Percentiles rank a stretch among this genome's conserved stretches.
phyloP scores from a whole-genome alignment of 2,888 invertebrate genomes.

The Drosophila kuntzei region DNA sequence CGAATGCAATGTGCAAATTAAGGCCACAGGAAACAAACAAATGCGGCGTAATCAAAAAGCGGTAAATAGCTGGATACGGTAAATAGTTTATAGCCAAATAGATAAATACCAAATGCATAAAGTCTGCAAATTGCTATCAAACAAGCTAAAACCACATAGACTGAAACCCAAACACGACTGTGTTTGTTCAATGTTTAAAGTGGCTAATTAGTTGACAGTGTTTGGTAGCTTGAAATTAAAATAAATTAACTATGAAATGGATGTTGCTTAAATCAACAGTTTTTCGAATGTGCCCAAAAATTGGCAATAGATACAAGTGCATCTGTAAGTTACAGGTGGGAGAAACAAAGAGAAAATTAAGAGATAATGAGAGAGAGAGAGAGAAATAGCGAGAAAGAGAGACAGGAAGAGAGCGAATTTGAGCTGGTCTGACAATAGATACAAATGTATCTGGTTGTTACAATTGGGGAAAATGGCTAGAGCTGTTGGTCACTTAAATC shows the following conservation, averaged over 20 bases:
- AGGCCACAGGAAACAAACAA: constrained; percentile 78
- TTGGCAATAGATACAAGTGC: constrained; percentile 6
- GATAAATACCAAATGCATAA: constrained; percentile 49
- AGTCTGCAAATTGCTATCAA: constrained; percentile 63
- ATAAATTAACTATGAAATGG: constrained; percentile 41
- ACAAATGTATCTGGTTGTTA: not conserved
- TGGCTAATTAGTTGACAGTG: constrained; percentile 64
- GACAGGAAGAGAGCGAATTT: not conserved
- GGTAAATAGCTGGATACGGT: constrained; percentile 73
- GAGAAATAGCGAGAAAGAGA: not conserved
- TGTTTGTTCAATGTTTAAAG: constrained; percentile 64
- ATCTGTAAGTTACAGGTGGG: not conserved
- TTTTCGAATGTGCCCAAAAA: not conserved
- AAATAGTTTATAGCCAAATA: constrained; percentile 68
- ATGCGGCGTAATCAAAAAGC: constrained; percentile 79
- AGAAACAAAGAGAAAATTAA: not conserved
- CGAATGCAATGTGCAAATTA: constrained; percentile 63
- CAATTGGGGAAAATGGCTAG: too few relatives aligned
- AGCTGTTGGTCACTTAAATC: too few relatives aligned
- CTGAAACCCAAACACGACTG: constrained; percentile 26
- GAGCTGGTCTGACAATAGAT: not conserved
- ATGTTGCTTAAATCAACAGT: constrained; percentile 6
- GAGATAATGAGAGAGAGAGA: not conserved
- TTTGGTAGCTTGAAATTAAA: constrained; percentile 42
- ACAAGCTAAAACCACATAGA: constrained; percentile 41